Evolutionary conservation across 2,113 vertebrate genomes (phyloP), one percentile per base, ranked within the genome.

Genomic region (Nyctereutes procyonoides): DNA sequence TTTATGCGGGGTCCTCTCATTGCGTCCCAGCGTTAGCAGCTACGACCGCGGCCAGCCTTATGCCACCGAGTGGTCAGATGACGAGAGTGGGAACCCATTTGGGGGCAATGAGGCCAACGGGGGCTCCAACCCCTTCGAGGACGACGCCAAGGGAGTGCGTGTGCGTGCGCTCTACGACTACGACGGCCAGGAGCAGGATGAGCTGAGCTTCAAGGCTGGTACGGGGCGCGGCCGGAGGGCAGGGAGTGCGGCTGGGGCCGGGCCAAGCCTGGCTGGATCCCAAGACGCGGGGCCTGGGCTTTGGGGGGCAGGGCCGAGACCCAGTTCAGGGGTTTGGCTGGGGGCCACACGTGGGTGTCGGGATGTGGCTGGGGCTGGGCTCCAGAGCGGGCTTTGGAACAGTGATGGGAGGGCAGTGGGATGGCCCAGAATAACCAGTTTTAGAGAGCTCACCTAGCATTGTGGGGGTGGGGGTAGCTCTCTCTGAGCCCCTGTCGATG

Each of bases 171-270:
- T 99, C 35, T 99, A 99, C 4, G 99, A 99, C 98, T 99, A 99
- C 0, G 99, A 99, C 0, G 99, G 99, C 96, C 99, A 99, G 98
- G 99, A 99, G 97, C 99, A 99, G 98, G 99, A 99, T 8, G 99
- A 99, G 96, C 99, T 99, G 97, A 99, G 99, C 98, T 99, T 99
- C 98, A 99, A 99, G 99, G 99, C 99, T 82, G 99, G 99, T 99
- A 98, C 0, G 28, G 38, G 0, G 1, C 4, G 16, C 3, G 32
- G 15, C 0, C 4, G 65, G 38, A 16, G 3, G 26, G 9, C 5
- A 28, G 12, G 12, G 69, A 26, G 38, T 17, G 56, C 1, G 13
- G 26, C 8, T 1, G 28, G 14, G 92, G 67, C 93, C 20, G 6
- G 71, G n/a, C 87, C 51, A 17, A 11, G 11, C 63, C 53, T 63